A percentile compares a stretch with the other conserved stretches of the same genome.
Conservation (phyloP, 2,888 invertebrate genomes). For the Lasius platythorax region DNA sequence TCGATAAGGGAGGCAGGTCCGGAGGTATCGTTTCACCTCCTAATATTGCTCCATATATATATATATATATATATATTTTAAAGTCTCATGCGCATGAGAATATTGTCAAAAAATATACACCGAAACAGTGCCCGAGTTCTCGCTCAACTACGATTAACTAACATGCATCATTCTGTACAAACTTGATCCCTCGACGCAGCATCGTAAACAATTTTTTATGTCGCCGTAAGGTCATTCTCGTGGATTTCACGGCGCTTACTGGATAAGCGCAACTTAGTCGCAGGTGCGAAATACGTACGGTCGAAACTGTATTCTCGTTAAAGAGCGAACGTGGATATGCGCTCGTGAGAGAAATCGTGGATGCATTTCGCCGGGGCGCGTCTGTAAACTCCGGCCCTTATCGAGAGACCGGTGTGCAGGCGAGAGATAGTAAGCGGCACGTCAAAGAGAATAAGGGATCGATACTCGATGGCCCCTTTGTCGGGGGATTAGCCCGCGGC, state of each 20-base stretch:
- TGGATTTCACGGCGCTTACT: neutral
- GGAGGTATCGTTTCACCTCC: neutral
- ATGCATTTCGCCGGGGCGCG: slow-evolving; percentile 60
- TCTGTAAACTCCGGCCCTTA: slow-evolving; percentile 78
- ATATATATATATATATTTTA: slow-evolving; percentile 15
- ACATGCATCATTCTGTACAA: neutral
- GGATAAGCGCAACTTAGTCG: slow-evolving; percentile 17
- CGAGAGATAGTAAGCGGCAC: slow-evolving; percentile 78
- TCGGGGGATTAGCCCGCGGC: slow-evolving; percentile 80
- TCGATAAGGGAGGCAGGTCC: neutral
- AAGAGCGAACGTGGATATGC: slow-evolving; percentile 47
- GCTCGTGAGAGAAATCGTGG: slow-evolving; percentile 34
- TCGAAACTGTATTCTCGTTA: slow-evolving; percentile 24
- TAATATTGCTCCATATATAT: neutral
- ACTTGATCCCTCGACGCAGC: slow-evolving; percentile 1
- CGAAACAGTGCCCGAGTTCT: neutral
- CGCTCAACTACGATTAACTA: slow-evolving; percentile 29
- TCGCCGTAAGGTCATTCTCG: slow-evolving; percentile 21
- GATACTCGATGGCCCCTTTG: slow-evolving; percentile 84
- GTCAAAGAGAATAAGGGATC: slow-evolving; percentile 83
- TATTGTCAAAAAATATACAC: neutral
- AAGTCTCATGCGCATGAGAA: neutral
- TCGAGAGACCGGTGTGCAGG: slow-evolving; percentile 76
- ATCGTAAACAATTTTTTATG: slow-evolving; percentile 22
- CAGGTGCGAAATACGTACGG: slow-evolving; percentile 43